Evolutionary conservation across 1,140 invertebrate genomes (phyloP), one percentile per base, ranked within the genome.

Genomic region (Cyphomyrmex costatus): DNA sequence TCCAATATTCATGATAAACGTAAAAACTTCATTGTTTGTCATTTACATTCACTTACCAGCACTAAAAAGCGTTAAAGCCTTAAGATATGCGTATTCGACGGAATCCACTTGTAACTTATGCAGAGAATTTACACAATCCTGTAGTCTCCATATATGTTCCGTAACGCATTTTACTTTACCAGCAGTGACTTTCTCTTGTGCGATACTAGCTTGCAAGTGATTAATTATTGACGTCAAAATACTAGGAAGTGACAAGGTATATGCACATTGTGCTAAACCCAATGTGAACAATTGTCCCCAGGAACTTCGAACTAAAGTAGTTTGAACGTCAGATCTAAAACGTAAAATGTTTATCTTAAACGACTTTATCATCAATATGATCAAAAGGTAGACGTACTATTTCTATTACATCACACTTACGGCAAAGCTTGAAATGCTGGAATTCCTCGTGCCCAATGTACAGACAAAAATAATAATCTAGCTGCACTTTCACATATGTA

Each of bases 231-330:
- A 98, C 51, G 96, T 97, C 61, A 99, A 95, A 90, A 99, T 98
- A 82, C 97, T 98, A 46, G 97, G 95, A 65, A 99, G 95, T 51
- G 97, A 98, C 92, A 99, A 95, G 65, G 97, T 96, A 36, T 97
- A 96, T 16, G 98, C 96, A 94, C 98, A 99, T 94, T 99, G 98
- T 2, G 98, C 97, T 79, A 99, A 95, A 8, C 98, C 98, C 21
- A 99, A 95, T 3, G 98, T 97, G 95, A 99, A 99, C 77, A 99
- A 93, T 93, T 99, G 98, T 92, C 98, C 97, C 99, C 99, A 99
- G 91, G 97, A 98, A 85, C 97, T 97, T 92, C 97, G 97, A 51
- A 99, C 95, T 56, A 99, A 94, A 7, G 96, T 96, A 82, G 98
- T 97, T 95, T 99, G 98, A 68, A 97, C 96, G 80, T 99, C 98